Evolutionary conservation across 2,113 vertebrate species (phyloP), one percentile per base, ranked within the genome.

Genomic region (Galbula dea): DNA sequence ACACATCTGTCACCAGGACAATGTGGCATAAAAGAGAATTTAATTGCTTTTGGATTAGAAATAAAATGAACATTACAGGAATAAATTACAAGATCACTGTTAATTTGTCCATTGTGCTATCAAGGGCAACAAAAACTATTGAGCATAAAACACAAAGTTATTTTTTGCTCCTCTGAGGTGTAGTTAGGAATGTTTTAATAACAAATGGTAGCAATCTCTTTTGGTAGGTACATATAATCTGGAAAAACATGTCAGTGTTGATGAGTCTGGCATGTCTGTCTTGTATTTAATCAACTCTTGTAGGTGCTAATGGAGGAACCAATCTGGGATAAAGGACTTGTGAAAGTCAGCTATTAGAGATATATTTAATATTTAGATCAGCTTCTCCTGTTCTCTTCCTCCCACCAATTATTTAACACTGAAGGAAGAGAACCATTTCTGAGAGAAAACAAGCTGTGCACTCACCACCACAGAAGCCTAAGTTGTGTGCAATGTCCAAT

Each of bases 41-140:
- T 97, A 98, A 98, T 98, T 98, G 97, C 94, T 94, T 97, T 93
- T 90, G 87, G 94, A 97, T 97, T 97, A 97, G 96, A 98, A 97
- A 97, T 96, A 97, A 98, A 97, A 97, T 66, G 90, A 98, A 86
- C 95, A 88, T 94, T 94, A 83, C 52, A 57, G 83, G 94, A 96
- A 97, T 97, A 98, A 97, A 97, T 97, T 95, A 97, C 49, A 9
- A 87, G 88, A 96, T 97, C 94, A 69, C 73, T 69, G 93, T 97
- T 97, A 97, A 97, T 97, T 97, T 97, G 80, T 87, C 57, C 34
- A 89, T 85, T 95, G 69, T 76, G 55, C 73, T 96, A 91, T 96
- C 95, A 98, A 98, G 97, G 94, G 95, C 96, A 97, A 97, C 97
- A 80, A 94, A 97, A 97, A 96, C 73, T 93, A 88, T 61, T 61